Base-by-base conservation (phyloP, 2,113 vertebrate genomes). In the Reinhardtius hippoglossoides region DNA sequence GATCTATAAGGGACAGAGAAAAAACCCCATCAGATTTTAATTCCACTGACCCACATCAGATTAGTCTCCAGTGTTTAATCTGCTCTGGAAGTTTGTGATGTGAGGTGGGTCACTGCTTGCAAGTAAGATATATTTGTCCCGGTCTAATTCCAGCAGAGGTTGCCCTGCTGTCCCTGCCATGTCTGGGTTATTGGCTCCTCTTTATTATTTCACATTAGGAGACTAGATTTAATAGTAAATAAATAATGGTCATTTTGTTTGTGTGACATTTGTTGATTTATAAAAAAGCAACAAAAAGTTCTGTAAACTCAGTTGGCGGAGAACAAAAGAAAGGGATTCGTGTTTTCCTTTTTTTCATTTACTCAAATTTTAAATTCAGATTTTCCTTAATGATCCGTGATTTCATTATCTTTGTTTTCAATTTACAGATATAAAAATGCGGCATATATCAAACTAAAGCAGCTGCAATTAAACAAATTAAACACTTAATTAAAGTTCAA, bases 31-130 rank as follows among this genome's bases (percentile, higher is more conserved):
- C 3, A 0, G 6, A 27, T 59, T 55, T 65, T 57, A 58, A 61
- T 80, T 68, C 21, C 37, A 42, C 15, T 52, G 56, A 65, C 46
- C 46, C 54, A 61, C 18, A 74, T 74, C 40, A 37, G 37, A 66
- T 83, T 27, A 12, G 54, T 67, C 67, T 72, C 9, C 23, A 71
- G 52, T 56, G 18, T 68, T 67, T 61, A 67, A 64, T 67, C 56
- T 48, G 54, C 59, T 69, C 42, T 69, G 40, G 40, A 61, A 65
- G 35, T 65, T 48, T 57, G 9, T 10, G 13, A 77, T 67, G 9
- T 76, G 65, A 54, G 55, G 35, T 62, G 12, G 50, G 58, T 61
- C 58, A 54, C 15, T 20, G 48, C n/a, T 67, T 0, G 42, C 55
- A 69, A 46, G 24, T 54, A 8, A 54, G 50, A 64, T 76, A 50